These are phyloP conservation scores for Phyllostomus hastatus DNA, from an alignment of 2,113 vertebrate genomes.

Conservation along the genomic window DNA sequence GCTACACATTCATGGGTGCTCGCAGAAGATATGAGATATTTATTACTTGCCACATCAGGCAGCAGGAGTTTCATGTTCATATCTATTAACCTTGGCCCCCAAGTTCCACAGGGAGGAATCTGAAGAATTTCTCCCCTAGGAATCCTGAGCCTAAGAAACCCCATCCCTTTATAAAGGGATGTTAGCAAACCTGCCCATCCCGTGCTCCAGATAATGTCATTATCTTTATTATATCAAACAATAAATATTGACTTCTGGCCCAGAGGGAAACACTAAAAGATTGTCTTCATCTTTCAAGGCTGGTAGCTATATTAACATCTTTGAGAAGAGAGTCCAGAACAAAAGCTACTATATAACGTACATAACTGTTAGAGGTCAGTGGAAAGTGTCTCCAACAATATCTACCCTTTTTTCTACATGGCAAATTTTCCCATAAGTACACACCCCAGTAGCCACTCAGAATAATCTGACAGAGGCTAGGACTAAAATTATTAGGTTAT, in stretches of 20 bases:
- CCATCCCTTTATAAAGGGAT: neutral
- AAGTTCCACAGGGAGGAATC: neutral
- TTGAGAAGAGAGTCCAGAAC: neutral
- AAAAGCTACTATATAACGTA: neutral
- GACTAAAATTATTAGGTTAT: neutral
- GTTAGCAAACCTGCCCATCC: neutral
- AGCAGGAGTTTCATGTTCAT: neutral
- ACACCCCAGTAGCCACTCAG: neutral
- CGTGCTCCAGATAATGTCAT: neutral
- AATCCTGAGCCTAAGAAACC: neutral
- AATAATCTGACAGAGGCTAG: neutral
- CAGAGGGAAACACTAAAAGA: neutral
- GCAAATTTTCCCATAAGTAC: neutral
- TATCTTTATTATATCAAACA: neutral
- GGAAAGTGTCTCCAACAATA: neutral
- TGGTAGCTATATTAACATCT: neutral
- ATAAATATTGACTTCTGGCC: neutral
- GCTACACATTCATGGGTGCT: neutral
- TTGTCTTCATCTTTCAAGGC: neutral
- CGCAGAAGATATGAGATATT: neutral
- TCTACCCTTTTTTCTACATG: neutral
- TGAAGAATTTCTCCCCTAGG: neutral
- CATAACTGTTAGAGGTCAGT: neutral
- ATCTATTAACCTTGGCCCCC: neutral
- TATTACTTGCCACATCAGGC: neutral